phyloP scores from a whole-genome alignment of 1,140 invertebrate species.

The Lasioglossum albipes region DNA sequence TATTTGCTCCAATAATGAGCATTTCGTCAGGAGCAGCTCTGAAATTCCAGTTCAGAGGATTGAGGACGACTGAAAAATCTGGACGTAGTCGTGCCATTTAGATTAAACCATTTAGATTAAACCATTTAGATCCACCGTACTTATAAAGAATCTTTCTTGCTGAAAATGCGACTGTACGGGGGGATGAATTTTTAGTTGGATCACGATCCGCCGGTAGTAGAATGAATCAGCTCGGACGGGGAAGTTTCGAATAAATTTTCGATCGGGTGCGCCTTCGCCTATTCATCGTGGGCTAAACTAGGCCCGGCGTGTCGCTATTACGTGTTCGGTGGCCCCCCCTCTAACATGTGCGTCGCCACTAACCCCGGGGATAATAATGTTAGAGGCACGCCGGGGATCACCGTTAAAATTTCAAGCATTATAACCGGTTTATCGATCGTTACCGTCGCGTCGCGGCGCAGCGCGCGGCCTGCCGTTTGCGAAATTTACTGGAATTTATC shows the following conservation, averaged over 20 bases:
- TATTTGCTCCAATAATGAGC: not conserved
- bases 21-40: no score
- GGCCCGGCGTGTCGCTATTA: not conserved
- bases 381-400: constrained; percentile 46
- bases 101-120: no score
- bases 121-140: no score
- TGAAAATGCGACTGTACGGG: no score
- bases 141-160: not conserved
- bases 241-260: not conserved
- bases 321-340: not conserved
- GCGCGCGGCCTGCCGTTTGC: not conserved
- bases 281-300: not conserved
- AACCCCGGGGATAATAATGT: constrained; percentile 35
- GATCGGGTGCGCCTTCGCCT: not conserved
- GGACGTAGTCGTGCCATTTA: no score
- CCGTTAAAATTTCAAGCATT: constrained; percentile 53
- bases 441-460: not conserved
- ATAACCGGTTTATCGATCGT: constrained; percentile 56
- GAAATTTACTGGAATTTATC: constrained; percentile 56
- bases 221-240: not conserved
- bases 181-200: no score
- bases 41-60: no score
- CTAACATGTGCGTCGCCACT: not conserved
- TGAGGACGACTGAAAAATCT: no score
- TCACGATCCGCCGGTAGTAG: not conserved